Conservation (phyloP, 2,113 vertebrate species). For the Psammodynastes pulverulentus region DNA sequence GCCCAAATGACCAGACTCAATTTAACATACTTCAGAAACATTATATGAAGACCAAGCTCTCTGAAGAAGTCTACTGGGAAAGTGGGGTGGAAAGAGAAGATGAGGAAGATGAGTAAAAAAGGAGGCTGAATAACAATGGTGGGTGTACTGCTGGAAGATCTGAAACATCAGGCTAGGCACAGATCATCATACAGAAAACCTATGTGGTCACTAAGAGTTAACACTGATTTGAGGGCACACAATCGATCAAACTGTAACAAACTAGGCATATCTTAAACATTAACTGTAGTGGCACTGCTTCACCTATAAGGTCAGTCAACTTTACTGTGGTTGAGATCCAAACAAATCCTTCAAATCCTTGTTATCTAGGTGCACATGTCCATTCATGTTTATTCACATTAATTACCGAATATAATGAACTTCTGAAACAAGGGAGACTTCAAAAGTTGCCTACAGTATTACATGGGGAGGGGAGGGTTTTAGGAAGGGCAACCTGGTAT, state of each 20-base stretch:
- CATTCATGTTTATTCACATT: not conserved
- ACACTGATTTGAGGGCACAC: not conserved
- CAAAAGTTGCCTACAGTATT: not conserved
- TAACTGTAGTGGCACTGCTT: not conserved
- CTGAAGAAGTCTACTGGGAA: not conserved
- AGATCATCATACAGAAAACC: not conserved
- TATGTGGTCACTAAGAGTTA: not conserved
- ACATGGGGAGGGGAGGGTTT: not conserved
- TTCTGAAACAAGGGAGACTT: not conserved
- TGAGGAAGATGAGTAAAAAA: not conserved
- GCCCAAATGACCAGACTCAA: not conserved
- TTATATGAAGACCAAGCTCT: not conserved
- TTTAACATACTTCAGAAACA: not conserved
- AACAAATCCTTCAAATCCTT: not conserved
- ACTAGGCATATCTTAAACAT: not conserved
- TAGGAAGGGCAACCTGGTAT: not conserved
- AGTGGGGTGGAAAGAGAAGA: not conserved
- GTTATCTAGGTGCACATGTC: not conserved
- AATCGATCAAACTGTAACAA: not conserved
- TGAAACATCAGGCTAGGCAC: not conserved
- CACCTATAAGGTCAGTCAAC: not conserved
- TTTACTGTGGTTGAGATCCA: not conserved
- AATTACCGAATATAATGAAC: not conserved
- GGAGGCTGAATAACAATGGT: not conserved
- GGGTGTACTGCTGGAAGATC: not conserved